Conservation (phyloP, 1,140 invertebrate genomes). For the Drosophila paulistorum region DNA sequence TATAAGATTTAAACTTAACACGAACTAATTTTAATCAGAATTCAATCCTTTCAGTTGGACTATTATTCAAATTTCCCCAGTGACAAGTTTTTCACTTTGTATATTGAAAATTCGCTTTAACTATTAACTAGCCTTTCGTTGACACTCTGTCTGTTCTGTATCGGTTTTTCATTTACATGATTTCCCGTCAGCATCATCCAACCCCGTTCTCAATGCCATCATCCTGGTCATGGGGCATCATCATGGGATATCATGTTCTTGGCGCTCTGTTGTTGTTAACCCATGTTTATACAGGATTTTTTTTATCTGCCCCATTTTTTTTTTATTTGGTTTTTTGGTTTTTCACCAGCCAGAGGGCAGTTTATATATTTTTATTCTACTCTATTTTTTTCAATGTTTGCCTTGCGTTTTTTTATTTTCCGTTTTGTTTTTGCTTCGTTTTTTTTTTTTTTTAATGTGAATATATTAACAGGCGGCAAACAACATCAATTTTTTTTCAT, state of each 20-base stretch:
- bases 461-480: slow-evolving; percentile 52
- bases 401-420: not conserved
- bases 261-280: slow-evolving; percentile 17
- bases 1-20: too few species aligned
- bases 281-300: slow-evolving; percentile 25
- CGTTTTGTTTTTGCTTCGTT: slow-evolving; percentile 30
- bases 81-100: too few species aligned
- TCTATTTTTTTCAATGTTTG: slow-evolving; percentile 27
- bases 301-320: not conserved
- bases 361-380: slow-evolving; percentile 42
- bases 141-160: not conserved
- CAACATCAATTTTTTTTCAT: slow-evolving; percentile 24
- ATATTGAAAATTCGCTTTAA: not conserved
- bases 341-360: slow-evolving; percentile 44
- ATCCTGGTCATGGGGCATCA: not conserved
- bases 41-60: too few species aligned
- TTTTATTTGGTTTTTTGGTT: slow-evolving; percentile 21
- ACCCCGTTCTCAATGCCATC: not conserved
- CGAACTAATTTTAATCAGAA: too few species aligned
- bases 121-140: not conserved
- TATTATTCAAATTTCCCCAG: too few species aligned
- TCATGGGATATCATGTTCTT: slow-evolving; percentile 24
- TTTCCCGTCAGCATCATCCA: not conserved
- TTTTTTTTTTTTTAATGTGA: slow-evolving; percentile 25
- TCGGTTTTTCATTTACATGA: slow-evolving; percentile 3